Conservation (phyloP, 2,888 invertebrate species). For the Drosophila histrio region DNA sequence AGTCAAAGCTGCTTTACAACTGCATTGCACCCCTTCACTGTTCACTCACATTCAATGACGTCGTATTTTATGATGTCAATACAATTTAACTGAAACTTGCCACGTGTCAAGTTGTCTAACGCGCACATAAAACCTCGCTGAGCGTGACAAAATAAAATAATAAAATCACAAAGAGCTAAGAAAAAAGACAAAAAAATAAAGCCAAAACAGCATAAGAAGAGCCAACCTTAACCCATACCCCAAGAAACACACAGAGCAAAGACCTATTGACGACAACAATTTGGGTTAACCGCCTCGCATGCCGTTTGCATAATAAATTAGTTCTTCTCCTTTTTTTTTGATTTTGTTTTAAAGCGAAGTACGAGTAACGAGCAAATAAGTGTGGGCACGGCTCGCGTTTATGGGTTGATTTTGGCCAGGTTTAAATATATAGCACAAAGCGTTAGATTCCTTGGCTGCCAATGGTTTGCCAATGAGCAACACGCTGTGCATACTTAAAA, state of each 20-base stretch:
- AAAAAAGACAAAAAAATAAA: conserved; percentile 38
- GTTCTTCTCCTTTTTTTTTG: conserved; percentile 14
- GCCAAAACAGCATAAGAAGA: conserved; percentile 38
- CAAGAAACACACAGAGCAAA: conserved; percentile 18
- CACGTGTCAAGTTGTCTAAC: conserved; percentile 14
- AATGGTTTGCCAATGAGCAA: conserved; percentile 24
- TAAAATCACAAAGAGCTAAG: conserved; percentile 51
- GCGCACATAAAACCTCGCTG: conserved; percentile 26
- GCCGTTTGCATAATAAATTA: conserved; percentile 76
- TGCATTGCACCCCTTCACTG: too few relatives aligned
- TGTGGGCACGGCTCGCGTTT: conserved; percentile 55
- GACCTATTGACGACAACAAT: conserved; percentile 74
- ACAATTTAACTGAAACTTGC: background rate
- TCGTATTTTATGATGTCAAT: background rate
- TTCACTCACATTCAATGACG: too few relatives aligned
- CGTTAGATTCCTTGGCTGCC: conserved; percentile 26
- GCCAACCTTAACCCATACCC: conserved; percentile 3
- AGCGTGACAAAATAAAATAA: conserved; percentile 47
- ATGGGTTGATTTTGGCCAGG: conserved; percentile 62
- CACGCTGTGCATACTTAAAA: conserved; percentile 49
- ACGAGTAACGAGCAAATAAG: conserved; percentile 68
- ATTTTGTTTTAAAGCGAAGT: conserved; percentile 22
- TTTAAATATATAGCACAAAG: conserved; percentile 46
- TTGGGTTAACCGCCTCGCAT: conserved; percentile 75
- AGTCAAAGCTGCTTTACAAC: too few relatives aligned